Conservation (phyloP, 2,113 vertebrate genomes). For the Jaculus jaculus region DNA sequence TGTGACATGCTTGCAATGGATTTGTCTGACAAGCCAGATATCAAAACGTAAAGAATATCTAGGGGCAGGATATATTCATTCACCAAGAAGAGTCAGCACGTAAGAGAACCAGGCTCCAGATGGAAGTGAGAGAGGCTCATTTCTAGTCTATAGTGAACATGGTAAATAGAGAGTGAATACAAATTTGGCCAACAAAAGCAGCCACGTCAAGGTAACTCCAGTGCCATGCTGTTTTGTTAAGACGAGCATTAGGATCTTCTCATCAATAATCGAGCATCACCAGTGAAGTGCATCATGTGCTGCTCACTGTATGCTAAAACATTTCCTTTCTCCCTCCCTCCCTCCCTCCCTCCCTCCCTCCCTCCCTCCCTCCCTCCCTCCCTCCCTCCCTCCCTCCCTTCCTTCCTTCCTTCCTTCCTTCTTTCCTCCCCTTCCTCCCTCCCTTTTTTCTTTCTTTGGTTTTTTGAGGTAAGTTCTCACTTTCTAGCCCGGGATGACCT, state of each 20-base stretch:
- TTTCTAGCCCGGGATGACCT: too few species aligned
- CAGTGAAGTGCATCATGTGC: not conserved
- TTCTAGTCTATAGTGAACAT: not conserved
- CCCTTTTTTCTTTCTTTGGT: too few species aligned
- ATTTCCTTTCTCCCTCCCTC: not conserved
- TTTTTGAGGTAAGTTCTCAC: too few species aligned
- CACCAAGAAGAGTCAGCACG: not conserved
- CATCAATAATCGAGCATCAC: not conserved
- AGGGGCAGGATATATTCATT: not conserved
- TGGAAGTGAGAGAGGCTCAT: not conserved
- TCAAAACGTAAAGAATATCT: constrained; percentile 27
- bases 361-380: not conserved
- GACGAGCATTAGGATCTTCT: not conserved
- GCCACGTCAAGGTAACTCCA: not conserved
- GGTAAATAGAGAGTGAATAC: not conserved
- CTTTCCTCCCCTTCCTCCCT: too few species aligned
- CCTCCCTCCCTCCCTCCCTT: too few species aligned
- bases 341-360: not conserved
- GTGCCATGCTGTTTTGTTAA: not conserved
- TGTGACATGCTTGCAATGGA: not conserved
- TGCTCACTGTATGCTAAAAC: not conserved
- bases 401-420: not conserved
- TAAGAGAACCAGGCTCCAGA: not conserved
- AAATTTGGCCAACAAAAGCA: not conserved
- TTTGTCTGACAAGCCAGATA: constrained; percentile 21